Evolutionary conservation across 2,797 vertebrate species (phyloP), one percentile per base, ranked within the genome.

Genomic region (Coreius guichenoti): DNA sequence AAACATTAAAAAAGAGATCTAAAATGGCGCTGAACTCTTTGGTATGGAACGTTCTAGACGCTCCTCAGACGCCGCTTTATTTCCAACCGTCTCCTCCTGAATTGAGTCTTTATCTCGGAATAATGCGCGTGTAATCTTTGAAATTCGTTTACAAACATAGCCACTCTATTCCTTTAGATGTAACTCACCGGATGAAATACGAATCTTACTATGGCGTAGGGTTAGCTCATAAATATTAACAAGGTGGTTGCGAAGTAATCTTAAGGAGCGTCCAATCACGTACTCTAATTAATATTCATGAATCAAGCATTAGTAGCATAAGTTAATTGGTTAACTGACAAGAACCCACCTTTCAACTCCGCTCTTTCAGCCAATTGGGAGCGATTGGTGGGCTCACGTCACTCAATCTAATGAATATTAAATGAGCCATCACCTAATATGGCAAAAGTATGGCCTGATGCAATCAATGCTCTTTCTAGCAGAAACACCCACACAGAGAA

Each of bases 21-120:
- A 31, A 1, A 21, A 73, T 33, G 1, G 16, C 82, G 69, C 26
- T 29, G 12, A 5, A 7, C 43, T 65, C 45, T 61, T 13, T 47
- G 54, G 26, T 29, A 23, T 39, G 8, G 85, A 86, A 84, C 12
- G 0, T 76, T 1, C 89, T 79, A 85, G 84, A 86, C 45, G 39
- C 70, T 73, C 7, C 0, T 73, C 47, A n/a, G n/a, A 17, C 47
- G 49, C 14, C 4, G 26, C 11, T 49, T 82, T 54, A 36, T 51
- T 36, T 29, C 5, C 36, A 56, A n/a, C 17, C 65, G 9, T 26
- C 75, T 19, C 54, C 23, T 58, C 7, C 0, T 4, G 3, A 8
- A 21, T 39, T 26, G 74, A 5, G 2, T 1, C 14, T 45, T 61
- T 12, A 23, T 47, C 7, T 29, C 5, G 1, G 12, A 21, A 7